These are phyloP conservation scores for Halichoeres trimaculatus DNA, from an alignment of 2,113 vertebrate genomes.

Conservation along the genomic window DNA sequence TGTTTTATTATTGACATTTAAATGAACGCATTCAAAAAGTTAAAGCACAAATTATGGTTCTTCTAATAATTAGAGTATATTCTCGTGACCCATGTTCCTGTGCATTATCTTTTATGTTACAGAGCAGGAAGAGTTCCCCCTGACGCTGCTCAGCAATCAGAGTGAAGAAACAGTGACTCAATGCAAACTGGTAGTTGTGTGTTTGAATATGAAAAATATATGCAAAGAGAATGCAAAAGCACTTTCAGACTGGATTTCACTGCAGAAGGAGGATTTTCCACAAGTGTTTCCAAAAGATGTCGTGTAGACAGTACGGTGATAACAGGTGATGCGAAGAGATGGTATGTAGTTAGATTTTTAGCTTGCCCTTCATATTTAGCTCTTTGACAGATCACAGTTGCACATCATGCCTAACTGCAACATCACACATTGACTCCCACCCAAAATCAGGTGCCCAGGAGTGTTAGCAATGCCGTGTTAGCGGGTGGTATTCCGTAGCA, in stretches of 20 bases:
- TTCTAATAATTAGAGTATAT: not conserved
- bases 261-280: not conserved
- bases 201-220: constrained; percentile 59
- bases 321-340: not conserved
- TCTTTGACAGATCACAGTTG: constrained; percentile 42
- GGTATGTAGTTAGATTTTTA: constrained; percentile 19
- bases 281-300: not conserved
- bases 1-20: not conserved
- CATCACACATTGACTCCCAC: constrained; percentile 39
- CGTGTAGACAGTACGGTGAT: not conserved
- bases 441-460: constrained; percentile 10
- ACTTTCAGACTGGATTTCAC: constrained; percentile 16
- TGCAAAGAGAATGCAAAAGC: constrained; percentile 63
- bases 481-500: constrained; percentile 25
- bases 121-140: not conserved
- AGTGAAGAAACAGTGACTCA: not conserved
- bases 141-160: constrained; percentile 11
- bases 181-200: constrained; percentile 56
- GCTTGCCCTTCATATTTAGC: constrained; percentile 17
- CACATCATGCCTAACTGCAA: constrained; percentile 44
- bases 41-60: not conserved
- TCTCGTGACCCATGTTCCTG: not conserved
- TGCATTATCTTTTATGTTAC: not conserved
- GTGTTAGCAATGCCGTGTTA: constrained; percentile 29
- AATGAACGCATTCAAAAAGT: not conserved